Conservation (phyloP, 2,888 invertebrate species). For the Saturnia pavonia region DNA sequence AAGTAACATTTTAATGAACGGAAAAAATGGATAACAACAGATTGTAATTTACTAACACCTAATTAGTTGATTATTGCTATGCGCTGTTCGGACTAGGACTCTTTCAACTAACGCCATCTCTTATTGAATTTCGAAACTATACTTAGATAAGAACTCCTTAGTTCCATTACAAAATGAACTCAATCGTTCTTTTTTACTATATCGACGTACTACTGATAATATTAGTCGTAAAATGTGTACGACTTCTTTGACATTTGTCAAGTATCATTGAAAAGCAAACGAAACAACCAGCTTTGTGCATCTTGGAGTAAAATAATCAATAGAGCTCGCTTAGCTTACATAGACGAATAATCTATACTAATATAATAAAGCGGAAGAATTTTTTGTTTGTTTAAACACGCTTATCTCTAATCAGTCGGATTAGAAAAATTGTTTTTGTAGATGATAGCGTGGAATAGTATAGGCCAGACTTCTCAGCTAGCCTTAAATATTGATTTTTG, state of each 20-base stretch:
- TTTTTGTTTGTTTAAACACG: too few species aligned
- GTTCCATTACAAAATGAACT: not conserved
- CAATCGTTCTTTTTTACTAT: not conserved
- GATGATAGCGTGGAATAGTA: too few species aligned
- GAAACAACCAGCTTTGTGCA: not conserved
- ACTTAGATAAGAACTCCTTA: slow-evolving; percentile 24
- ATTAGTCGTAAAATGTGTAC: not conserved
- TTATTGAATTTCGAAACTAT: slow-evolving; percentile 30
- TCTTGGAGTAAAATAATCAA: too few species aligned
- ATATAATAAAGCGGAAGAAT: too few species aligned
- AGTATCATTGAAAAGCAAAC: not conserved
- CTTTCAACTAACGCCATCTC: slow-evolving; percentile 50
- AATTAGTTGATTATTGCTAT: not conserved
- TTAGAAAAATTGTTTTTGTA: too few species aligned
- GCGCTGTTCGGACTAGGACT: slow-evolving; percentile 15
- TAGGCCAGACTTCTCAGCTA: too few species aligned
- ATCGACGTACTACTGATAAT: not conserved
- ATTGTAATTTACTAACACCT: not conserved
- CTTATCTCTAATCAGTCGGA: too few species aligned
- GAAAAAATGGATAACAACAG: not conserved
- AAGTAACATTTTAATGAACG: not conserved
- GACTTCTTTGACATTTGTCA: not conserved
- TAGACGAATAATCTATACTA: too few species aligned
- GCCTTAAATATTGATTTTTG: too few species aligned
- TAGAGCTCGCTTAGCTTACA: too few species aligned